Conservation (phyloP, 2,113 vertebrate species). For the Dascyllus trimaculatus region DNA sequence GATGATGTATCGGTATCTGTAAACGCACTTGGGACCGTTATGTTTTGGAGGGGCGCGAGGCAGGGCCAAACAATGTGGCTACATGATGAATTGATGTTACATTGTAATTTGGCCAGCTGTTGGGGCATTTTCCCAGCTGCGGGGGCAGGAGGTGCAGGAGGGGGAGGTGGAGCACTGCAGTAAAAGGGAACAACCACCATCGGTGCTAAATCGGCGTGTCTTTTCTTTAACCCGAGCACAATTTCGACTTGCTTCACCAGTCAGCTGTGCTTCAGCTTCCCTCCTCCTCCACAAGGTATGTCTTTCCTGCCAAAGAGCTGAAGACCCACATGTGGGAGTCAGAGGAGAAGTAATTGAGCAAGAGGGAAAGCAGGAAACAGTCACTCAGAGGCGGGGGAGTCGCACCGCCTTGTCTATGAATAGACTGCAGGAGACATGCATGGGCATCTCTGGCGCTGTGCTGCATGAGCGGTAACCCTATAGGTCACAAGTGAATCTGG, state of each 20-base stretch:
- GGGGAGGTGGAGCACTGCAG: slow-evolving; percentile 29
- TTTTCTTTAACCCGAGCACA: slow-evolving; percentile 45
- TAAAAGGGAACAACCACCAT: slow-evolving; percentile 16
- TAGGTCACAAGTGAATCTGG: slow-evolving; percentile 54
- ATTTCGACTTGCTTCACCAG: slow-evolving; percentile 17
- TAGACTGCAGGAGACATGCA: slow-evolving; percentile 67
- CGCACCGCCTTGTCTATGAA: slow-evolving; percentile 66
- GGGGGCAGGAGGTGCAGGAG: not conserved
- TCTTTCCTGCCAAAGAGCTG: slow-evolving; percentile 63
- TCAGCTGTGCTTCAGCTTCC: slow-evolving; percentile 40
- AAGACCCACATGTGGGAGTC: slow-evolving; percentile 77
- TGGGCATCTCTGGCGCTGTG: slow-evolving; percentile 54
- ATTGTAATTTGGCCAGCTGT: slow-evolving; percentile 55
- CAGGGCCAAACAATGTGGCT: slow-evolving; percentile 34
- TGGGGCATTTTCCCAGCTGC: slow-evolving; percentile 24
- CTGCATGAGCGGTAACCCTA: slow-evolving; percentile 27
- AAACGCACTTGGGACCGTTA: slow-evolving; percentile 53
- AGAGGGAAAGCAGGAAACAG: slow-evolving; percentile 69
- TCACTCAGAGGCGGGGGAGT: slow-evolving; percentile 65
- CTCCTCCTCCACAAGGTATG: slow-evolving; percentile 72
- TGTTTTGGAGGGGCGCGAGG: slow-evolving; percentile 26
- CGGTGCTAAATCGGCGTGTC: slow-evolving; percentile 10
- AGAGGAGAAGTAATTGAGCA: slow-evolving; percentile 76
- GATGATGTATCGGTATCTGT: slow-evolving; percentile 54
- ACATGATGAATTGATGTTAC: slow-evolving; percentile 40